Conservation (phyloP, 2,113 vertebrate genomes). For the Sapajus apella region DNA sequence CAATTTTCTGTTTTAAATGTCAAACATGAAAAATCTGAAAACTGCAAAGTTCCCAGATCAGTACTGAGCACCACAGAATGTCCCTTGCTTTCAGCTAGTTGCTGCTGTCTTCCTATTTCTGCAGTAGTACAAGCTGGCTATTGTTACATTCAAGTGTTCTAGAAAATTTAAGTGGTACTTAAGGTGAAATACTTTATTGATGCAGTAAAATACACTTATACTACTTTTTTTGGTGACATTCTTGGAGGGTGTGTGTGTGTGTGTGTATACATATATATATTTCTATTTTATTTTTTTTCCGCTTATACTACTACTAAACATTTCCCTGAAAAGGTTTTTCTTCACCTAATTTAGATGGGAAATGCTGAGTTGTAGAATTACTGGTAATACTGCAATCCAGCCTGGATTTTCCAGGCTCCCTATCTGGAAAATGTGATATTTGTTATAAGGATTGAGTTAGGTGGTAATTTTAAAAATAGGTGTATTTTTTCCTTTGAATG, state of each 20-base stretch:
- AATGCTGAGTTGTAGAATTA: neutral
- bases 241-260: too few relatives aligned
- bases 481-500: neutral
- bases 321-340: neutral
- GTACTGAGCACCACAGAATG: neutral
- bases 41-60: neutral
- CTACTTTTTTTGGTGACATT: neutral
- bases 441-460: conserved; percentile 42
- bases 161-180: conserved; percentile 38
- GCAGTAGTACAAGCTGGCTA: neutral
- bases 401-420: neutral
- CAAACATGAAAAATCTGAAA: neutral
- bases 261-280: too few relatives aligned
- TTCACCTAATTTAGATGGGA: neutral
- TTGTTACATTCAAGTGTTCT: neutral
- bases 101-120: neutral
- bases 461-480: conserved; percentile 15
- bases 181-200: neutral
- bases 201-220: neutral
- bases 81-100: conserved; percentile 25
- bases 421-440: neutral
- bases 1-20: conserved; percentile 38
- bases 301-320: neutral
- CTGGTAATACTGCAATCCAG: neutral
- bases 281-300: too few relatives aligned